Conservation (phyloP, 2,113 vertebrate genomes). For the Spheniscus mendiculus region DNA sequence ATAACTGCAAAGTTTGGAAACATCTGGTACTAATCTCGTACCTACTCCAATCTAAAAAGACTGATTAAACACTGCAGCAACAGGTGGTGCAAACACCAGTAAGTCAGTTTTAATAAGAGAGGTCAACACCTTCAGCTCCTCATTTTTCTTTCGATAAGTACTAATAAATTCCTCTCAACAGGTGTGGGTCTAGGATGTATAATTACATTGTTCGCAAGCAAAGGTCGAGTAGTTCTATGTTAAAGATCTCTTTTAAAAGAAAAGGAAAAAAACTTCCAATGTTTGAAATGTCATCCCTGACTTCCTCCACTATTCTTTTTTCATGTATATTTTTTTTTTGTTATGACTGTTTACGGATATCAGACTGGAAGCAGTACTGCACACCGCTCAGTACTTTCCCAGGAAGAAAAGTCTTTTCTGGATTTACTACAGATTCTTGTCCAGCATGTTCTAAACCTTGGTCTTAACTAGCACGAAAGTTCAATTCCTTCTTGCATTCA, state of each 20-base stretch:
- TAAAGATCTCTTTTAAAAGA: neutral
- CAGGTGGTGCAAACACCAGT: slow-evolving; percentile 62
- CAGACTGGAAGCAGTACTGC: neutral
- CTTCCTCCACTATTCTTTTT: neutral
- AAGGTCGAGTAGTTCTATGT: neutral
- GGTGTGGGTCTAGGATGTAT: neutral
- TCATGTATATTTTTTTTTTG: neutral
- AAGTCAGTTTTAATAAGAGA: slow-evolving; percentile 67
- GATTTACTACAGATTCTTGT: neutral
- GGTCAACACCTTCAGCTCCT: slow-evolving; percentile 48
- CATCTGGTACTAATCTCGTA: slow-evolving; percentile 66
- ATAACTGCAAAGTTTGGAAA: slow-evolving; percentile 19
- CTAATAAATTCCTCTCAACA: slow-evolving; percentile 58
- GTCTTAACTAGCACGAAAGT: neutral
- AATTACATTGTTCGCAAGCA: neutral
- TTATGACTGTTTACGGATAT: neutral
- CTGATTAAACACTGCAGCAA: slow-evolving; percentile 46
- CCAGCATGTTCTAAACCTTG: neutral
- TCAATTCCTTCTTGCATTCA: neutral
- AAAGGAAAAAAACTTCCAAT: neutral
- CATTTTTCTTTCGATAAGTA: slow-evolving; percentile 22
- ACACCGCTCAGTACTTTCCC: neutral
- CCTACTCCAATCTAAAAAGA: neutral
- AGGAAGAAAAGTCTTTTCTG: neutral
- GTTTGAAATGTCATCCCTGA: neutral